A percentile compares a stretch with the other conserved stretches of the same genome.
phyloP scores from a whole-genome alignment of 2,797 vertebrate species.

The Enteromius fasciolatus region DNA sequence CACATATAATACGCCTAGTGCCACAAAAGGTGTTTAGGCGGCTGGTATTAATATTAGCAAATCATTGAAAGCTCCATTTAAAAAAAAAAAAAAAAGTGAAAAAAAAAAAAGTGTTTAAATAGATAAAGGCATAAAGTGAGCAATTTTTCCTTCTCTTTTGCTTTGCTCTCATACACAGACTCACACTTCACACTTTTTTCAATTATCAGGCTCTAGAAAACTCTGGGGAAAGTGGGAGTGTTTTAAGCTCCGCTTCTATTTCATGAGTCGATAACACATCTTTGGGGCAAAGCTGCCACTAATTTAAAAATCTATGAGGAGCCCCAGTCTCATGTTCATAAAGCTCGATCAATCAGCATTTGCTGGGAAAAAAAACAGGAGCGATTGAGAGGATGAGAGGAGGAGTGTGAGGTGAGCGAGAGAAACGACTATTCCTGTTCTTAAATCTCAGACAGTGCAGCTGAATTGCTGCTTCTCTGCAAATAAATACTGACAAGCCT shows the following conservation, averaged over 20 bases:
- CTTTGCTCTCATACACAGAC: slow-evolving; percentile 63
- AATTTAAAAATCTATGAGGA: slow-evolving; percentile 88
- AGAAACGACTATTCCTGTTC: slow-evolving; percentile 44
- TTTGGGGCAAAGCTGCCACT: slow-evolving; percentile 85
- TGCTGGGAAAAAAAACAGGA: slow-evolving; percentile 37
- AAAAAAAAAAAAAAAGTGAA: background rate
- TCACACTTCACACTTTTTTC: slow-evolving; percentile 77
- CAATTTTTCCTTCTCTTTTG: slow-evolving; percentile 55
- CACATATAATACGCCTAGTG: slow-evolving; percentile 5
- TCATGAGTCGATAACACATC: slow-evolving; percentile 87
- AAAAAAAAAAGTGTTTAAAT: background rate
- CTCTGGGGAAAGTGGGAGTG: slow-evolving; percentile 80
- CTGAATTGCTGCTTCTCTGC: slow-evolving; percentile 57
- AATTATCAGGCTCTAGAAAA: slow-evolving; percentile 81
- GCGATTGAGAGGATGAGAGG: slow-evolving; percentile 35
- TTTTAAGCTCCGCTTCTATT: slow-evolving; percentile 81
- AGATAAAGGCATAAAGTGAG: slow-evolving; percentile 47
- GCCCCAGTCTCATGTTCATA: slow-evolving; percentile 79
- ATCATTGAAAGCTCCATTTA: background rate
- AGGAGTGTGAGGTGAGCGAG: slow-evolving; percentile 39
- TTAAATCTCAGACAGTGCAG: slow-evolving; percentile 59
- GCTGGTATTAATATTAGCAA: slow-evolving; percentile 25
- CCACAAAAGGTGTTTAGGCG: slow-evolving; percentile 29
- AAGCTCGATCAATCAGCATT: slow-evolving; percentile 77
- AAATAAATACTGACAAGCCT: slow-evolving; percentile 72